These are phyloP conservation scores for Cylindroiulus punctatus DNA, from an alignment of 2,888 invertebrate species.

Conservation along the genomic window DNA sequence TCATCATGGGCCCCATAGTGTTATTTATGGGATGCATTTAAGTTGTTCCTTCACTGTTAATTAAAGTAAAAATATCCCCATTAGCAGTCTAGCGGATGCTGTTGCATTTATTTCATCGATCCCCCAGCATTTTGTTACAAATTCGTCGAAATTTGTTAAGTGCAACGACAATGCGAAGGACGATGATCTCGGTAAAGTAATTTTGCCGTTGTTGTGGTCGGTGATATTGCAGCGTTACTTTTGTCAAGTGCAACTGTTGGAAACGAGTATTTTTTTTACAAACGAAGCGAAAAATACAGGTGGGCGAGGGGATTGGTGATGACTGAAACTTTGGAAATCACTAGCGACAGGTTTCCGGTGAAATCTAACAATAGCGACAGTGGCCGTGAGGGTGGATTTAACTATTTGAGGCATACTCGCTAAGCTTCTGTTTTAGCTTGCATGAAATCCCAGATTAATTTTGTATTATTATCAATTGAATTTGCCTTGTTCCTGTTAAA, in stretches of 20 bases:
- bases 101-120: not conserved
- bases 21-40: not conserved
- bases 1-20: not conserved
- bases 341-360: too few relatives aligned
- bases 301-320: not conserved
- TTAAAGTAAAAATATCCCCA: not conserved
- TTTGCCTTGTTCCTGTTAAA: not conserved
- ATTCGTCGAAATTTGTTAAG: not conserved
- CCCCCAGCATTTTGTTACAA: not conserved
- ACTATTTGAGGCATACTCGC: not conserved
- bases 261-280: not conserved
- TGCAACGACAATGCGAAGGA: not conserved
- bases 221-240: not conserved
- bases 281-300: not conserved
- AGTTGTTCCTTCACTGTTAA: not conserved
- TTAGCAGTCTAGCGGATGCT: not conserved
- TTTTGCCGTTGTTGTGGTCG: not conserved
- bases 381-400: not conserved
- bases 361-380: not conserved
- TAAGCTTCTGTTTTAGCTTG: not conserved
- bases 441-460: not conserved
- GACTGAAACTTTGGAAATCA: not conserved
- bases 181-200: not conserved
- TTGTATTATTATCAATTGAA: not conserved
- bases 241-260: not conserved